Percentiles rank a stretch among this genome's conserved stretches.
Evolutionary conservation across 2,888 invertebrate species (phyloP).

Genomic region (Athalia rosae): DNA sequence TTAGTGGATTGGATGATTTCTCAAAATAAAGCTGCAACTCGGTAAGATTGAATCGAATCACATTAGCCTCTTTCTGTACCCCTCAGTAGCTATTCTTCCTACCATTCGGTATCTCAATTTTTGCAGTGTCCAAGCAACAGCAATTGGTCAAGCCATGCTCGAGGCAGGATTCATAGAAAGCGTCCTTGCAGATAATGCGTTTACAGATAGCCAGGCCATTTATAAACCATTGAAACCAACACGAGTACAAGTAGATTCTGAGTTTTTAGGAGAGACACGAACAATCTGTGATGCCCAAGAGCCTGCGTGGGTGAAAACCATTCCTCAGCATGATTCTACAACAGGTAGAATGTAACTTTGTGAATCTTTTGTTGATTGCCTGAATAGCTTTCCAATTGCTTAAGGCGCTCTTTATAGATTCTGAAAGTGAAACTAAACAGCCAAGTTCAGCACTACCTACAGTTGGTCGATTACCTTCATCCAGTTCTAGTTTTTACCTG

Average conservation of each 20-base stretch:
- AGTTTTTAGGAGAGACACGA: conserved; percentile 71
- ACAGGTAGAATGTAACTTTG: conserved; percentile 64
- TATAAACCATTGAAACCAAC: conserved; percentile 73
- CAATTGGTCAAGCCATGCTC: conserved; percentile 86
- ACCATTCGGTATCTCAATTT: neutral
- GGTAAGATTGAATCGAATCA: conserved; percentile 74
- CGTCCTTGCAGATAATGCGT: conserved; percentile 70
- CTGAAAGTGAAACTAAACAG: conserved; percentile 68
- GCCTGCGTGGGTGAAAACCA: conserved; percentile 80
- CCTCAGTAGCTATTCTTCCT: neutral
- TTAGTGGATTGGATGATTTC: conserved; percentile 89
- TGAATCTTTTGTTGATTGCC: neutral
- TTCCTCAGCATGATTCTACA: conserved; percentile 74
- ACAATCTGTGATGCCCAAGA: conserved; percentile 76
- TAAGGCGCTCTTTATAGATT: conserved; percentile 61
- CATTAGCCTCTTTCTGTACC: neutral
- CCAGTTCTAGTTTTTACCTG: conserved; percentile 78
- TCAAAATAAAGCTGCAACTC: conserved; percentile 84
- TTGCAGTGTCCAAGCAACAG: conserved; percentile 82
- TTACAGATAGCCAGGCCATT: conserved; percentile 74
- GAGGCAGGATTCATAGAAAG: conserved; percentile 86
- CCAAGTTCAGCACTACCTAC: conserved; percentile 55
- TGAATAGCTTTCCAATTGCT: neutral
- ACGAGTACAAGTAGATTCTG: conserved; percentile 64
- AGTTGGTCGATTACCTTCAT: conserved; percentile 73